phyloP scores from a whole-genome alignment of 2,797 vertebrate species.

The Sebastes variabilis region DNA sequence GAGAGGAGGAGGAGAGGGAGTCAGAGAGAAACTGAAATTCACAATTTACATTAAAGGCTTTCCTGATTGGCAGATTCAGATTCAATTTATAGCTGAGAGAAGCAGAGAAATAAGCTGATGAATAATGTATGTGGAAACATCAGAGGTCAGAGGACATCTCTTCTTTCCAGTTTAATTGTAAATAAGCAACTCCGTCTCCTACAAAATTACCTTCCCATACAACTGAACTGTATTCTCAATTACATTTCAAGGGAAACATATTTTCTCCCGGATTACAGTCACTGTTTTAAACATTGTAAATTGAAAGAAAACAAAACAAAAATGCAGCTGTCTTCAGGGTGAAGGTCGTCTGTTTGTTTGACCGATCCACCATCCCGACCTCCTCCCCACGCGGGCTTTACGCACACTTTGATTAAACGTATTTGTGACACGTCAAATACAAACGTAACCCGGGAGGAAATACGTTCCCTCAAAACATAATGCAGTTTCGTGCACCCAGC shows the following conservation, averaged over 20 bases:
- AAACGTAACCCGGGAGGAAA: no score
- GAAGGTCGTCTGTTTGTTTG: not conserved
- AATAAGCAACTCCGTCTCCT: not conserved
- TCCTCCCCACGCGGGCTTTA: not conserved
- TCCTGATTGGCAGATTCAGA: not conserved
- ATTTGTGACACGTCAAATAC: not conserved
- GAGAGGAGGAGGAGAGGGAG: not conserved
- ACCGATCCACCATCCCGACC: not conserved
- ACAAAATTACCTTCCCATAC: no score
- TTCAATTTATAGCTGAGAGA: not conserved
- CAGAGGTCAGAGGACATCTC: not conserved
- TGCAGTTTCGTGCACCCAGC: no score
- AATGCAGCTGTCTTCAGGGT: no score
- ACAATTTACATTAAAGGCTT: not conserved
- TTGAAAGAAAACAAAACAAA: no score
- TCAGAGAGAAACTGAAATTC: not conserved
- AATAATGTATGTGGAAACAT: not conserved
- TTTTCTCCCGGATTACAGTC: no score
- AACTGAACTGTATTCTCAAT: no score
- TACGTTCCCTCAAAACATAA: no score
- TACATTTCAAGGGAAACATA: no score
- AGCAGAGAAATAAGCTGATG: not conserved
- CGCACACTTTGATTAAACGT: not conserved
- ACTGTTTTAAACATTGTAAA: no score
- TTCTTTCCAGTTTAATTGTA: no score